Base-by-base conservation (phyloP, 2,888 invertebrate genomes). In the Ophion ventricosus region DNA sequence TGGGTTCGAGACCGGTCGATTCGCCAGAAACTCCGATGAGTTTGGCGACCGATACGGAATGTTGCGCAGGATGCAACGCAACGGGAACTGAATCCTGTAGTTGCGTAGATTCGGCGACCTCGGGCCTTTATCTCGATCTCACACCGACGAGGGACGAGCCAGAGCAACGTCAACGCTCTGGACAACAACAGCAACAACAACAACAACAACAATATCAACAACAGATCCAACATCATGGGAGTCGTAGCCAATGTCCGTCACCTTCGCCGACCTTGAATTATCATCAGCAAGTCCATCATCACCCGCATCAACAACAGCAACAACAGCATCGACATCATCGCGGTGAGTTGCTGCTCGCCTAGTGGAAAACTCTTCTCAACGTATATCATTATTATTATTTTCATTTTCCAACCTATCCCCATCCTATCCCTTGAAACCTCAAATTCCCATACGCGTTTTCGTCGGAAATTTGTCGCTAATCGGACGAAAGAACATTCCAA, bases 1-100 rank as follows among this genome's bases (percentile, higher is more conserved):
- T 97, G 84, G 97, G 97, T 89, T 97, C 96, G 90, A 96, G 97
- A 90, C 98, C 97, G 2, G 94, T 97, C 91, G 97, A 97, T 89
- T 97, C 97, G 69, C 98, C 98, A 23, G 97, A 97, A 93, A 97
- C 97, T 84, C 97, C 97, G 57, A 94, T 96, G 89, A 95, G 91
- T 86, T 88, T 92, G 87, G 90, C 90, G 66, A 94, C 91, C 66
- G 92, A 92, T 67, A 89, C 90, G 85, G 92, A 91, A 72, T 91
- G 91, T 87, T 92, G 92, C 78, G 88, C 91, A 76, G 91, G 89
- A 78, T 92, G 92, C 87, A 92, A 92, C 87, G 91, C 91, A 25
- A 89, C 89, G 35, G 89, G 83, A 66, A 87, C 82, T 26, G 88
- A 88, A 73, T 85, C 90, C 63, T 91, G 90, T 86, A 91, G 87